Conservation (phyloP, 2,888 invertebrate genomes). For the Scaptomyza caliginosa region DNA sequence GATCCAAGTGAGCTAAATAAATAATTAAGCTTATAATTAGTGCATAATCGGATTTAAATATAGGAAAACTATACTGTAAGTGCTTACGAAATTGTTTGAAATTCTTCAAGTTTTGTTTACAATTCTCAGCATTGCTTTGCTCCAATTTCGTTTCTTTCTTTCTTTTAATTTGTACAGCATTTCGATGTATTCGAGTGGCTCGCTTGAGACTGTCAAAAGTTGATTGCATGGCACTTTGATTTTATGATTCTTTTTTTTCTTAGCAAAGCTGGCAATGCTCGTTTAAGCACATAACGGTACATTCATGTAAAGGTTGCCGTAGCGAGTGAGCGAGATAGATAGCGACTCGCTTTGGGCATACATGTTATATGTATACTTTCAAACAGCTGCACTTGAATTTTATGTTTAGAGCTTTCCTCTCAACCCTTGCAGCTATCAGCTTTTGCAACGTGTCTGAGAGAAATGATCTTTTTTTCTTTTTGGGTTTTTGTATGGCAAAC, state of each 20-base stretch:
- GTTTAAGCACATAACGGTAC: conserved; percentile 58
- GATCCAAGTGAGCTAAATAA: conserved; percentile 1
- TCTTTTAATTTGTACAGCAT: too few relatives aligned
- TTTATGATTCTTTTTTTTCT: background rate
- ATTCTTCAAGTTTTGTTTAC: too few relatives aligned
- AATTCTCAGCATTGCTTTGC: conserved; percentile 31
- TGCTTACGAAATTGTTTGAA: too few relatives aligned
- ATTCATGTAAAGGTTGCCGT: conserved; percentile 9
- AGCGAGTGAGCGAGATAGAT: background rate
- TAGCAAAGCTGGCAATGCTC: conserved; percentile 44
- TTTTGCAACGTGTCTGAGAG: conserved; percentile 45
- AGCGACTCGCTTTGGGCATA: conserved; percentile 26
- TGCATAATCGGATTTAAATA: background rate
- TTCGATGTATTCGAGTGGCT: conserved; percentile 26
- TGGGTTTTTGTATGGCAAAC: conserved; percentile 5
- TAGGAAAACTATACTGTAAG: conserved; percentile 21
- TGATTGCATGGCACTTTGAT: conserved; percentile 2
- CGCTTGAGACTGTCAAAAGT: conserved; percentile 40
- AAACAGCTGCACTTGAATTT: conserved; percentile 63
- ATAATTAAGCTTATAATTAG: conserved; percentile 2
- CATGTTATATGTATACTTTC: conserved; percentile 62
- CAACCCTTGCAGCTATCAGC: background rate
- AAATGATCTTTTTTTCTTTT: conserved; percentile 39
- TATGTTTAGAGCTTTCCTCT: conserved; percentile 26
- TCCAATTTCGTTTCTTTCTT: conserved; percentile 49